Base-by-base conservation (phyloP, 2,113 vertebrate species). In the Elephas maximus region DNA sequence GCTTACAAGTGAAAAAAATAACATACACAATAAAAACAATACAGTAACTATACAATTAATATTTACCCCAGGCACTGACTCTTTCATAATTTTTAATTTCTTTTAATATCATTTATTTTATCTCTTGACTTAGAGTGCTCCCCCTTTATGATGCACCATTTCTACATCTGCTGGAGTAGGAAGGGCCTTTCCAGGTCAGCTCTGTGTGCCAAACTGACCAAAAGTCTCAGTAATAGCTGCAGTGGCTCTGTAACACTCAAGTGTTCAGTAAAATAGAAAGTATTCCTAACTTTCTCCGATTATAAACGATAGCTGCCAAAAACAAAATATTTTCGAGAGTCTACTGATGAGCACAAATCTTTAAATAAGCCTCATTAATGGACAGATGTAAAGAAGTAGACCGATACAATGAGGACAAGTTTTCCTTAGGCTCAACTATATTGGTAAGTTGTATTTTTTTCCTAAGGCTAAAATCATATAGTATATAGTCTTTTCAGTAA, bases 351-450 rank as follows among this genome's bases (percentile, higher is more conserved):
- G 44, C 9, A 79, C 51, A 84, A 67, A 81, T 60, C 37, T n/a
- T 89, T 80, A 57, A 57, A 62, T 80, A 77, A 93, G 65, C 79
- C 44, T 84, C 80, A 65, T 33, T 30, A 7, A 10, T 0, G 74
- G 63, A 74, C 6, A 1, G 30, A 57, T 57, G 53, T 57, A 15
- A 2, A 10, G 15, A 57, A 57, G 30, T 62, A 17, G 1, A 65
- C 28, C 79, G 84, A 24, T 20, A 7, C 85, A 82, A 63, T 44
- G 0, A 67, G 30, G 95, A 88, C n/a, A 23, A 0, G 4, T 81
- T 88, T 88, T 62, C 93, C 92, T 88, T 26, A 23, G 28, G 37
- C 33, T 87, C 60, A 85, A 88, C 24, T 41, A 45, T 6, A 88
- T 0, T 3, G 53, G 37, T 37, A 63, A 76, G 41, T 67, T 53